Conservation (phyloP, 2,113 vertebrate genomes). For the Merops nubicus region DNA sequence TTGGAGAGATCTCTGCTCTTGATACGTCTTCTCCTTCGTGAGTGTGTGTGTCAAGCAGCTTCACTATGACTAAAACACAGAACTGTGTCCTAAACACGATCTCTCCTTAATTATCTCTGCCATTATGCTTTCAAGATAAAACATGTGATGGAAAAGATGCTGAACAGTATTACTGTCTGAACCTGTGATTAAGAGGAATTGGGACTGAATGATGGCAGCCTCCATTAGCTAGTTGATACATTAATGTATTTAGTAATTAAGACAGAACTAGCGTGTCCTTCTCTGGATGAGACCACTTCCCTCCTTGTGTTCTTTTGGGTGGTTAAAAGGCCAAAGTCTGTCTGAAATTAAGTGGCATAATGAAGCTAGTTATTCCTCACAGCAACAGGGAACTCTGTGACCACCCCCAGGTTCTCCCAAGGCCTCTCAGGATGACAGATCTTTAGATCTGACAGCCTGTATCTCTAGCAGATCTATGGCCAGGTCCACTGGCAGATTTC, state of each 20-base stretch:
- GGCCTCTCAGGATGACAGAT: neutral
- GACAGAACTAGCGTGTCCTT: neutral
- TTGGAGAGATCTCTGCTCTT: neutral
- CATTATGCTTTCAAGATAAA: neutral
- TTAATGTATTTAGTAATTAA: neutral
- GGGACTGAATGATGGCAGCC: neutral
- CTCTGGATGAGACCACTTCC: neutral
- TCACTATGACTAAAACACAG: neutral
- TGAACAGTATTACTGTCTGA: neutral
- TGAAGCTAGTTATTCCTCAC: neutral
- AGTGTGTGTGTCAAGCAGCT: neutral
- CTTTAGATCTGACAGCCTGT: neutral
- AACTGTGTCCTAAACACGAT: neutral
- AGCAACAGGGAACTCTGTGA: neutral
- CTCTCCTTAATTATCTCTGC: neutral
- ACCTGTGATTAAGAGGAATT: neutral
- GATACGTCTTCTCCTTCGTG: neutral
- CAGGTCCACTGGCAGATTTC: neutral
- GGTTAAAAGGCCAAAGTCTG: neutral
- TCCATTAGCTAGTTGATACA: neutral
- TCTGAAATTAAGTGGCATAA: rapidly evolving
- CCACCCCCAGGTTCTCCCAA: neutral
- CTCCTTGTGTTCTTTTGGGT: neutral
- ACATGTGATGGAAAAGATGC: neutral
- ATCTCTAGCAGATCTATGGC: neutral